Evolutionary conservation across 2,888 invertebrate genomes (phyloP).

Genomic region (Steinernema scapterisci): DNA sequence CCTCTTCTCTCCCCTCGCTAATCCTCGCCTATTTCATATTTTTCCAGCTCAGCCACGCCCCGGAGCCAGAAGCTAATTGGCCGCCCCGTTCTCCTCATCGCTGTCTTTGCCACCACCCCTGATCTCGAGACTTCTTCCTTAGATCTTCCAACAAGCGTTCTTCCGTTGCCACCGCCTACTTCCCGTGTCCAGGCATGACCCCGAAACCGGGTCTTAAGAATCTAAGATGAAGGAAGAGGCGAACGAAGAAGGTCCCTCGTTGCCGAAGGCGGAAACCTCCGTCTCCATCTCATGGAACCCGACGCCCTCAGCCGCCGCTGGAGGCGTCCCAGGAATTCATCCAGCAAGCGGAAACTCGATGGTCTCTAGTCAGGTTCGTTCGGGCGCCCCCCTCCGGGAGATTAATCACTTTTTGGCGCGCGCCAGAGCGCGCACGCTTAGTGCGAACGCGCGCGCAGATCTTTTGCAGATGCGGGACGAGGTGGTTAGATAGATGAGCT

Average conservation of each 20-base stretch:
- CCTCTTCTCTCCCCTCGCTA: not conserved
- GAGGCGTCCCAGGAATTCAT: no score
- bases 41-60: conserved; percentile 5
- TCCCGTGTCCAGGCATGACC: not conserved
- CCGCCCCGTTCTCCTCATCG: not conserved
- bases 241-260: not conserved
- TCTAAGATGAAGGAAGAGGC: not conserved
- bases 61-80: conserved; percentile 12
- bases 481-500: no score
- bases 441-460: conserved; percentile 8
- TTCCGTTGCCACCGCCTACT: no score
- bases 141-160: no score
- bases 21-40: conserved; percentile 5
- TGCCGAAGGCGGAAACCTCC: conserved; percentile 10
- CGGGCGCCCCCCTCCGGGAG: not conserved
- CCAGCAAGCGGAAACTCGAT: not conserved
- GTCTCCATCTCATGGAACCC: conserved; percentile 22
- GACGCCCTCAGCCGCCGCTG: not conserved
- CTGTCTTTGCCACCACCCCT: no score
- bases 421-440: not conserved
- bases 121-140: no score
- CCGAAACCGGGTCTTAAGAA: not conserved
- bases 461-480: no score
- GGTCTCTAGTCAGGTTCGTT: conserved; percentile 31
- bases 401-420: conserved; percentile 18